Base-by-base conservation (phyloP, 2,888 invertebrate genomes). In the Sminthurides aquaticus region DNA sequence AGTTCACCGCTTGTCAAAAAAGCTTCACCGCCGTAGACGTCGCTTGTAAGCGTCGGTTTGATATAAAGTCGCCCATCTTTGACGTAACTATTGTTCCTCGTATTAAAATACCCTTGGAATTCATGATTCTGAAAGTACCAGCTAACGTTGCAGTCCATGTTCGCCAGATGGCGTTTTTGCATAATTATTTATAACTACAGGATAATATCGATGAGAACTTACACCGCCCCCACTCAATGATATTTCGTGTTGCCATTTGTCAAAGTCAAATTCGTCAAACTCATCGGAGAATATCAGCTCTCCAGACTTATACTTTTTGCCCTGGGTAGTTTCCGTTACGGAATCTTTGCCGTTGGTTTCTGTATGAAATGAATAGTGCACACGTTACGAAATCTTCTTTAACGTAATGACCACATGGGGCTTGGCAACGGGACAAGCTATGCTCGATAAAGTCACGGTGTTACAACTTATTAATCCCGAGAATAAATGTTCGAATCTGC, bases 51-150 rank as follows among this genome's bases (percentile, higher is more conserved):
- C 0, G 84, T 82, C 1, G 88, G 88, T 71, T 82, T 82, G 69
- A 88, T 83, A 77, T 80, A 82, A 18, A 89, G 78, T 3, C 77
- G 76, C 0, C 87, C 85, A 73, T 82, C 79, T 71, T 81, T 79
- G 0, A 81, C 78, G 77, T 82, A 87, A 57, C 86, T 86, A 75
- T 87, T 87, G 0, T 82, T 80, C 27, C 87, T 81, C 77, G 86
- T 86, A 79, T 87, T 87, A 72, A 78, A 82, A 77, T 86, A 87
- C 79, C 84, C 84, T 77, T 87, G 85, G 78, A 87, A 87, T 77
- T 87, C 86, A 84, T 85, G 84, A 77, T 87, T 87, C 85, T 87
- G 75, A n/a, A n/a, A n/a, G n/a, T n/a, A n/a, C n/a, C n/a, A n/a
- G n/a, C n/a, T n/a, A n/a, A n/a, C n/a, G n/a, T n/a, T n/a, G n/a